Evolutionary conservation across 2,888 invertebrate species (phyloP), one percentile per base, ranked within the genome.

Genomic region (Mythimna vitellina): DNA sequence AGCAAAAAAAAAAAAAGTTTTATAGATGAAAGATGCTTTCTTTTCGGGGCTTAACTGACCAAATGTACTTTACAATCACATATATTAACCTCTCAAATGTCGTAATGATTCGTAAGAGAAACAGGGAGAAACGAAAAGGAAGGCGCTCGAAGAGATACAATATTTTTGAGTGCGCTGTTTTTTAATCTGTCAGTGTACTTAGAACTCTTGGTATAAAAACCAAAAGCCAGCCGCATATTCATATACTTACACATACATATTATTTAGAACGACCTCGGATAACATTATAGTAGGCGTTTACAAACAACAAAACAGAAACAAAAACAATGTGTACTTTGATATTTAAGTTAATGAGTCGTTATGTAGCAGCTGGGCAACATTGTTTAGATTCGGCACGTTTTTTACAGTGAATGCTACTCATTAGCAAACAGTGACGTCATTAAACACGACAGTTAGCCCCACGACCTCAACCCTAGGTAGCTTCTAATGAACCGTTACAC

Each of bases 381-480:
- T 29, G 22, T 58, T 58, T 38, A 49, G n/a, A 68, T 73, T 80
- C 38, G 54, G 53, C 57, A 73, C 54, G 54, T 77, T 69, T 73
- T 65, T 51, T 62, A 51, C 9, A 76, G 58, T 53, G 2, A 22
- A 54, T 64, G 8, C 51, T 61, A 35, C 64, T 73, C 65, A 65
- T 66, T 73, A 81, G 57, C n/a, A 38, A 68, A 4, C 32, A 25
- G n/a, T 63, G 56, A 32, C 62, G 42, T 73, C 78, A 69, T 66
- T 53, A 68, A 35, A 63, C 60, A 69, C 20, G 38, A 67, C 58
- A 35, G 57, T 38, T 65, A 63, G 51, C 62, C 62, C 63, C 38
- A 42, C 42, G 58, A 25, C n/a, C 68, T 76, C 49, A 65, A 32
- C 72, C 72, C 22, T 51, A 56, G 58, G 78, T 78, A 54, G 49